Base-by-base conservation (phyloP, 2,113 vertebrate genomes). In the Oreotrochilus melanogaster region DNA sequence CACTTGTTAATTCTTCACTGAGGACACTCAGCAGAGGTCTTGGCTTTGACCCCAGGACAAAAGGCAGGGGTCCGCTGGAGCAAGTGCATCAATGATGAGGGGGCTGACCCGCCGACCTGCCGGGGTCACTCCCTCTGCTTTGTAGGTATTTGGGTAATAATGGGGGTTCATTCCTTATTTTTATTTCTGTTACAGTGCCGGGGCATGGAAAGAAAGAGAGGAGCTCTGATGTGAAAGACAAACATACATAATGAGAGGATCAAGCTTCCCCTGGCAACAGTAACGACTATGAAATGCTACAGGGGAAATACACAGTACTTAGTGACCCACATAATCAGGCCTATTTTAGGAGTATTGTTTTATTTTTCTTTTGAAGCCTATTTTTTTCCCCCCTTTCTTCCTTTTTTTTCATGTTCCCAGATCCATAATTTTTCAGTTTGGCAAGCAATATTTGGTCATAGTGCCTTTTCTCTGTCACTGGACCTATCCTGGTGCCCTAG, bases 1-100 rank as follows among this genome's bases (percentile, higher is more conserved):
- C 98, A 98, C 98, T 98, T 98, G 98, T 98, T 98, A 98, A 98
- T 98, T 98, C 98, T 98, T 98, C 97, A 97, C 98, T 98, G 98
- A 98, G 97, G 98, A 98, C 97, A 98, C 98, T 98, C 98, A 98
- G 98, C 97, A 96, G 98, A 98, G 98, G 98, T 98, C 98, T 98
- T 98, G 98, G 98, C 98, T 98, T 98, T 98, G 98, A 98, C 98
- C 98, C 96, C 11, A 45, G 16, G 78, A 98, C 97, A 98, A 98
- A 98, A 97, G 97, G 78, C 96, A 50, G 79, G 96, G 97, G 98
- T 97, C 97, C 87, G 53, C 95, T 50, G 92, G 97, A 98, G 98
- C 97, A 97, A 98, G 98, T 96, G 97, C 98, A 97, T 98, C 98
- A 97, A 96, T 98, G 98, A 97, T 96, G 97, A 97, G 94, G 97